Percentiles rank a stretch among this genome's conserved stretches.
Conservation (phyloP, 2,797 vertebrate genomes). For the Sebastes flavidus region DNA sequence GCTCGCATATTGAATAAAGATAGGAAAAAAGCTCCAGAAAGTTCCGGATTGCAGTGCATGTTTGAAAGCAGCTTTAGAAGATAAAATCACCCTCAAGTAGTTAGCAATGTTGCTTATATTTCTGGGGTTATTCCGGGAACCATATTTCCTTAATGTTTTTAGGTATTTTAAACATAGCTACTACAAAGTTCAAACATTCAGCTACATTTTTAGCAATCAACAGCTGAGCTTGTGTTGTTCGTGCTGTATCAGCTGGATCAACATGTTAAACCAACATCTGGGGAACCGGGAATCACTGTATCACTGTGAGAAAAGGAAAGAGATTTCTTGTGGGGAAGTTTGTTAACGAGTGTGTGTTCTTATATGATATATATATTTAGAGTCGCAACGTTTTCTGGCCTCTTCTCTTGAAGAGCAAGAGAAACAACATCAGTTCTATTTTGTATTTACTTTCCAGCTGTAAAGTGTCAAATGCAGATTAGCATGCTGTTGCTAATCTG, state of each 20-base stretch:
- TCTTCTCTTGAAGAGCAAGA: not conserved
- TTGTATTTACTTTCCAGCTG: not conserved
- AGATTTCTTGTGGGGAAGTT: not conserved
- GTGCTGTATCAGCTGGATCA: not conserved
- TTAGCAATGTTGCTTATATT: not conserved
- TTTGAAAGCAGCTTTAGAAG: not conserved
- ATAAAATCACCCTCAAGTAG: not conserved
- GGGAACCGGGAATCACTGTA: not conserved
- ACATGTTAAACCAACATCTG: not conserved
- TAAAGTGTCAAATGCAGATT: constrained; percentile 1
- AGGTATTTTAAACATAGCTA: not conserved
- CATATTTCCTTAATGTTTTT: not conserved
- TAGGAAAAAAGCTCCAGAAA: too few species aligned
- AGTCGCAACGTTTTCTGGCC: not conserved
- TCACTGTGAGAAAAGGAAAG: not conserved
- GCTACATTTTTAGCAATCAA: not conserved
- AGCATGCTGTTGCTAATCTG: constrained; percentile 7
- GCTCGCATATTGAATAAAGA: too few species aligned
- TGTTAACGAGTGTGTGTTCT: not conserved
- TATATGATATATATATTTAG: not conserved
- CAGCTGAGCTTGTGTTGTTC: not conserved
- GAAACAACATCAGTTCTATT: not conserved
- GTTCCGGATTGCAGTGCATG: too few species aligned
- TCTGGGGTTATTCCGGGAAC: not conserved
- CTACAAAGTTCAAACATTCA: not conserved